Percentiles rank a stretch among this genome's conserved stretches.
Conservation (phyloP, 2,113 vertebrate species). For the Atrichornis clamosus region DNA sequence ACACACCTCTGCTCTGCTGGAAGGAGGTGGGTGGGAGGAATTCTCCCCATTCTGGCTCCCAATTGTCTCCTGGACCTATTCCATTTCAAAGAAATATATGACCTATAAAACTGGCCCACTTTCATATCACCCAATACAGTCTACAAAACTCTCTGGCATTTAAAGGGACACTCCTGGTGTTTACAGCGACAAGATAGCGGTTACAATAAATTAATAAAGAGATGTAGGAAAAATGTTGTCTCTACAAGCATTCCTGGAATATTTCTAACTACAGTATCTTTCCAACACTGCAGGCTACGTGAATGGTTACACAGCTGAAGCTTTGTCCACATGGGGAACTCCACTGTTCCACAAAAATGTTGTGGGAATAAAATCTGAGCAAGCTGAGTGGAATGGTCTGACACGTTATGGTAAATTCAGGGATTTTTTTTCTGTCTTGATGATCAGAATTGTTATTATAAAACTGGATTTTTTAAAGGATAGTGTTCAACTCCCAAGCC, state of each 20-base stretch:
- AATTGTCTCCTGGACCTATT: not conserved
- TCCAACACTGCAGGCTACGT: not conserved
- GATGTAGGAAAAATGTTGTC: not conserved
- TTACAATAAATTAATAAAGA: not conserved
- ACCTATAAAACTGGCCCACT: conserved; percentile 42
- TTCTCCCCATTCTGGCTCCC: not conserved
- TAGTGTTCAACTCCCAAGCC: not conserved
- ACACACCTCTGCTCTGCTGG: conserved; percentile 35
- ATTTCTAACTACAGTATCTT: conserved; percentile 1
- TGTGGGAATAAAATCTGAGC: not conserved
- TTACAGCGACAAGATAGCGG: not conserved
- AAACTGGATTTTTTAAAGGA: not conserved
- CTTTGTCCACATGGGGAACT: not conserved
- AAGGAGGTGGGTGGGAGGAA: conserved; percentile 44
- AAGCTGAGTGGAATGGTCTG: not conserved
- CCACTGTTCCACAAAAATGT: not conserved
- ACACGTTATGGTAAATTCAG: not conserved
- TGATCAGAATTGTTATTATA: not conserved
- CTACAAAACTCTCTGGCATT: not conserved
- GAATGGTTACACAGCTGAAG: not conserved
- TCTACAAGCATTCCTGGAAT: not conserved
- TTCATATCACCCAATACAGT: not conserved
- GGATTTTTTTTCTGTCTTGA: not conserved
- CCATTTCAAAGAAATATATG: conserved; percentile 3
- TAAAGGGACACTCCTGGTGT: not conserved